Conservation (phyloP, 2,113 vertebrate genomes). For the Rhinoptilus africanus region DNA sequence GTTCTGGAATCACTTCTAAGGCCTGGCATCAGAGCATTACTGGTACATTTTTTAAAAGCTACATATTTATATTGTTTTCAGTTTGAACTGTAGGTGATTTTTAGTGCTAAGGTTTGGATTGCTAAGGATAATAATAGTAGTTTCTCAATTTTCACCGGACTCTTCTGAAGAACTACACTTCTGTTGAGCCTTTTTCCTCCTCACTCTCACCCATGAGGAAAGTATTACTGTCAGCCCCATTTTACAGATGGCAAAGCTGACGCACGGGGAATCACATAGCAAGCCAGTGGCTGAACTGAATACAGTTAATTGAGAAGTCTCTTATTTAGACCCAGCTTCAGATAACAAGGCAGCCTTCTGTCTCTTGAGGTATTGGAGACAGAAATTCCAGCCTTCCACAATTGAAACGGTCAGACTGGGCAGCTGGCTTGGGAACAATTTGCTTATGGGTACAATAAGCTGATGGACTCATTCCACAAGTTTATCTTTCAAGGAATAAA, state of each 20-base stretch:
- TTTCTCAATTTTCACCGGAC: background rate
- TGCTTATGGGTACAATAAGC: background rate
- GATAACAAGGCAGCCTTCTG: background rate
- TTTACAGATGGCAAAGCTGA: background rate
- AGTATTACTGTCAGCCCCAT: background rate
- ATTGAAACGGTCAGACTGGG: background rate
- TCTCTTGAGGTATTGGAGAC: background rate
- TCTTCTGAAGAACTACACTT: background rate
- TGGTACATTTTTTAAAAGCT: background rate
- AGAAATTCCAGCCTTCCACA: background rate
- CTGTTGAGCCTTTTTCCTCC: background rate
- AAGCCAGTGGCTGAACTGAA: background rate
- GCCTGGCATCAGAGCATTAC: background rate
- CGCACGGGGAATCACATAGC: background rate
- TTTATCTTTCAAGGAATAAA: background rate
- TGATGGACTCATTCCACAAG: background rate
- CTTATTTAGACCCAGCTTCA: background rate
- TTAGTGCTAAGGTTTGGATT: background rate
- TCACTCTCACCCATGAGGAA: background rate
- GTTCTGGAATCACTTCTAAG: background rate
- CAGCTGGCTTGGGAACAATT: background rate
- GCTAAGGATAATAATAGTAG: background rate
- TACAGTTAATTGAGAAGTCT: background rate
- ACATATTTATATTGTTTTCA: background rate
- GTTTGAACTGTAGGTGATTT: background rate